Base-by-base conservation (phyloP, 37 sponge, comb jelly and placozoan genomes). In the Agelas oroides region DNA sequence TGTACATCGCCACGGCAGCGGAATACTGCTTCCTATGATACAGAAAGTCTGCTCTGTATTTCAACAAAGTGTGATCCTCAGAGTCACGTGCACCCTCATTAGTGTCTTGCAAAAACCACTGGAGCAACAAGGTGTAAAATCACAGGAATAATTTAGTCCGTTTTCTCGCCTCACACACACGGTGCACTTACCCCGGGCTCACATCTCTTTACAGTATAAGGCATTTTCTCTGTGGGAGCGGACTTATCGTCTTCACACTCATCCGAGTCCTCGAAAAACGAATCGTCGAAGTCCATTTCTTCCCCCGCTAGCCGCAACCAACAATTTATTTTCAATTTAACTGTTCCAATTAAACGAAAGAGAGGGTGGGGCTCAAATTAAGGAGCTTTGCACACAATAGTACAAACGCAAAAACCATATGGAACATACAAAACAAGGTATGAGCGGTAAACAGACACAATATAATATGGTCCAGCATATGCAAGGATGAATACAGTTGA, bases 31-130 rank as follows among this genome's bases (percentile, higher is more conserved):
- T 71, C 71, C 61, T 62, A 23, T 13, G 33, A 55, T 86, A 86
- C 18, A 69, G 32, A 19, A 86, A 36, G 32, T 86, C 87, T 52
- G 87, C 87, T 46, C 71, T 59, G 80, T 54, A 79, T 80, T 86
- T 86, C 68, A 73, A 31, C n/a, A 71, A 13, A 79, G 78, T 78
- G 80, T 71, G 70, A 5, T 53, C 56, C 33, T 59, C 76, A 6
- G 53, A 35, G 59, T 57, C 40, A 12, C 0, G 31, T 28, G 34
- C 77, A 76, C 55, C 32, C n/a, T 36, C 37, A 25, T 65, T 40
- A n/a, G 28, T 16, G 53, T 19, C 14, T 52, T 41, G 52, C 53
- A 53, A n/a, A 41, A 64, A 65, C 66, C 79, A 65, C 79, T 65
- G 37, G 8, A 46, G 3, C 6, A 19, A 73, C 8, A 53, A 41